Evolutionary conservation across 2,113 vertebrate genomes (phyloP).

Genomic region (Oenanthe melanoleuca): DNA sequence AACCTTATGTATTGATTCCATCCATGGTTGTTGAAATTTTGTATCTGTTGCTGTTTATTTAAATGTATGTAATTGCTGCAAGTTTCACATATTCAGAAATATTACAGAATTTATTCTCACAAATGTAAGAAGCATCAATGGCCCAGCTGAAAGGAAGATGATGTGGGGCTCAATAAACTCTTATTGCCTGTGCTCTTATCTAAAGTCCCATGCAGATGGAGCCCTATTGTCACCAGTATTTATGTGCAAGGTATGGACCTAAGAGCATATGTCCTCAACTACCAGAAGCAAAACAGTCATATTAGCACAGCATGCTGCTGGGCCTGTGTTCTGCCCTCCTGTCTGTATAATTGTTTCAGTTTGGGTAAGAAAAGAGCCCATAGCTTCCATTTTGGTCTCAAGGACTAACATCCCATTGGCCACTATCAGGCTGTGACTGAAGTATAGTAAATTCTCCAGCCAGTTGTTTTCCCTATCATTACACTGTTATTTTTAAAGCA

Average conservation of each 20-base stretch:
- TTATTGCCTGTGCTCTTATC: not conserved
- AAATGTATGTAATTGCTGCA: not conserved
- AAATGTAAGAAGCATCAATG: not conserved
- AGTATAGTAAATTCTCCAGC: not conserved
- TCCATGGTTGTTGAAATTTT: not conserved
- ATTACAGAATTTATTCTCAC: not conserved
- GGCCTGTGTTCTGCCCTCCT: not conserved
- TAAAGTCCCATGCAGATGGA: not conserved
- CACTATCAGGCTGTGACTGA: not conserved
- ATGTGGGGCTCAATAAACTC: not conserved
- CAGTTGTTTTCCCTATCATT: not conserved
- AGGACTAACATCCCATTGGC: not conserved
- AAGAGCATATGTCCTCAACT: not conserved
- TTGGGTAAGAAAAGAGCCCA: not conserved
- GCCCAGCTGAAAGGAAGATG: not conserved
- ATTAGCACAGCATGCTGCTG: not conserved
- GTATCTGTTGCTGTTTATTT: not conserved
- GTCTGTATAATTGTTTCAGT: not conserved
- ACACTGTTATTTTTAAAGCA: not conserved
- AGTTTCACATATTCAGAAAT: not conserved
- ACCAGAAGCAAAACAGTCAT: not conserved
- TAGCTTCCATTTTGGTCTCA: not conserved
- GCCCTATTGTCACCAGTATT: not conserved
- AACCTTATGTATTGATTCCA: not conserved
- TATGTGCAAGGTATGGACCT: not conserved